Conservation (phyloP, 2,113 vertebrate genomes). For the Crotophaga sulcirostris region DNA sequence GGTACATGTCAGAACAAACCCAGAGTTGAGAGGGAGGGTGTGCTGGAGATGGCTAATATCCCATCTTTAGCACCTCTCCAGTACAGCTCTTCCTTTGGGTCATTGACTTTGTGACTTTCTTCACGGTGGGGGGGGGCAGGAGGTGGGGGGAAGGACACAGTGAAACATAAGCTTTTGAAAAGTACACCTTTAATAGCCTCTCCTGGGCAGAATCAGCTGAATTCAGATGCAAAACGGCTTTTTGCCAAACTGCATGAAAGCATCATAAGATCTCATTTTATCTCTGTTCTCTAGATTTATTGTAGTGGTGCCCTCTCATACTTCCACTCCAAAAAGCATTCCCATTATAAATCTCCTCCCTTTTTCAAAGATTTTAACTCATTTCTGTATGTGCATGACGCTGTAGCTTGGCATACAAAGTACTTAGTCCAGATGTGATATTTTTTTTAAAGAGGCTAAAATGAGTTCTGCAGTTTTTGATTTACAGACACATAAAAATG, state of each 20-base stretch:
- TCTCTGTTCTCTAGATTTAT: slow-evolving; percentile 40
- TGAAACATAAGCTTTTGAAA: neutral
- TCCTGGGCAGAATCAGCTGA: slow-evolving; percentile 24
- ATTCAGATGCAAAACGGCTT: slow-evolving; percentile 51
- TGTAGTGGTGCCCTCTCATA: neutral
- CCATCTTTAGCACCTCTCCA: neutral
- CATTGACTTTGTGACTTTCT: neutral
- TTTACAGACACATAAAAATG: slow-evolving; percentile 48
- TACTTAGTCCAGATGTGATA: neutral
- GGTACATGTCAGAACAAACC: neutral
- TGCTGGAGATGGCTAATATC: neutral
- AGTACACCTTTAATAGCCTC: neutral
- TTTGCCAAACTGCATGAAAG: slow-evolving; percentile 37
- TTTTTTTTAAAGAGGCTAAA: neutral
- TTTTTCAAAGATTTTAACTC: slow-evolving; percentile 15
- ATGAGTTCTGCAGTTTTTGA: slow-evolving; percentile 29
- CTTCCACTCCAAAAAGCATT: slow-evolving; percentile 7
- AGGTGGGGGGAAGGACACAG: neutral
- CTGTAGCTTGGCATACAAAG: slow-evolving; percentile 6
- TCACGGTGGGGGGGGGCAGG: too few species aligned
- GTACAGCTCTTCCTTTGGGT: neutral
- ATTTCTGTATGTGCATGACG: neutral
- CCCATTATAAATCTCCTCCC: slow-evolving; percentile 31
- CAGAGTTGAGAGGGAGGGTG: neutral
- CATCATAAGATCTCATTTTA: slow-evolving; percentile 38